Conservation (phyloP, 1,140 invertebrate species). For the Steinernema feltiae region DNA sequence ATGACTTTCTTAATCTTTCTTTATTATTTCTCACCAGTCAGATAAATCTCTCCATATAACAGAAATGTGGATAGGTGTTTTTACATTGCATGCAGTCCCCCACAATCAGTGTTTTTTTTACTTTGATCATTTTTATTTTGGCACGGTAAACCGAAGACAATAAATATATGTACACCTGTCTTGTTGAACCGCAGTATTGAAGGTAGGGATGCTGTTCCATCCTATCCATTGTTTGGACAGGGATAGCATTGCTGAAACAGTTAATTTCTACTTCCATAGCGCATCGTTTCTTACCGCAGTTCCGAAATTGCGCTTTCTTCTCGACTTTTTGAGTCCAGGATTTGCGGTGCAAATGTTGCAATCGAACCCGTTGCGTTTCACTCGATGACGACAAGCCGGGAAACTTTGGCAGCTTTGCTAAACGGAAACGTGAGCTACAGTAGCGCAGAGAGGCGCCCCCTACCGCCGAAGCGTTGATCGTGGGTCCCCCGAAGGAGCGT, state of each 20-base stretch:
- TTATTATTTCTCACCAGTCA: too few species aligned
- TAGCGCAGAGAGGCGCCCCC: not conserved
- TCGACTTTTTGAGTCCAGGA: slow-evolving; percentile 17
- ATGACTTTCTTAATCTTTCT: too few species aligned
- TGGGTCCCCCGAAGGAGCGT: slow-evolving; percentile 40
- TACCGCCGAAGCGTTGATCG: slow-evolving; percentile 46
- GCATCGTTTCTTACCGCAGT: slow-evolving; percentile 22
- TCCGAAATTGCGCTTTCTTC: slow-evolving; percentile 29
- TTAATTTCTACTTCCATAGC: not conserved
- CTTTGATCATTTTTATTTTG: too few species aligned
- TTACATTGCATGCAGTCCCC: too few species aligned
- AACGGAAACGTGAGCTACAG: slow-evolving; percentile 1
- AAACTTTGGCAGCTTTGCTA: slow-evolving; percentile 42
- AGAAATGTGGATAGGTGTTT: not conserved
- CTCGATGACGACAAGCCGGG: slow-evolving; percentile 39
- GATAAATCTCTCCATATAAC: too few species aligned
- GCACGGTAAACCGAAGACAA: not conserved
- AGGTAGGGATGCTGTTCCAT: not conserved
- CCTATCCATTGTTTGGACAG: slow-evolving; percentile 21
- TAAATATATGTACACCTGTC: slow-evolving; percentile 1
- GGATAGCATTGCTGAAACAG: slow-evolving; percentile 35
- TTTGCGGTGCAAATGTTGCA: slow-evolving; percentile 40
- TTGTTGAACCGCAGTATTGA: not conserved
- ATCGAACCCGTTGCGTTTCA: slow-evolving; percentile 40
- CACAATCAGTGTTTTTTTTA: too few species aligned